phyloP scores from a whole-genome alignment of 2,797 vertebrate species.

The Centroberyx gerrardi region DNA sequence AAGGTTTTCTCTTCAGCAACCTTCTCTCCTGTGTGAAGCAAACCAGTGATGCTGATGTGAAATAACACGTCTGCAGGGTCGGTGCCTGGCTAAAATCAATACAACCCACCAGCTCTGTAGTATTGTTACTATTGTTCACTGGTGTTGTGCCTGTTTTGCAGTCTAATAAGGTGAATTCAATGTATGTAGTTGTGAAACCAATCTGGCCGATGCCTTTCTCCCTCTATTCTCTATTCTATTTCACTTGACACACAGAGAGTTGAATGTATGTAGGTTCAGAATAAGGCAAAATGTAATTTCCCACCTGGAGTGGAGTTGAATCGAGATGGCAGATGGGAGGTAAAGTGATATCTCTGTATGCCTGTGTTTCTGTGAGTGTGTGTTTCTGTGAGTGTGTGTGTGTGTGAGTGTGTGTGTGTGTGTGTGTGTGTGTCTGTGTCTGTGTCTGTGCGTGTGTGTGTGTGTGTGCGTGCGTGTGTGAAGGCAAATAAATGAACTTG shows the following conservation, averaged over 20 bases:
- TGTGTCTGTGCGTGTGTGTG: background rate
- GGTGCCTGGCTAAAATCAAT: constrained; percentile 1
- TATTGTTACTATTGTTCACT: constrained; percentile 2
- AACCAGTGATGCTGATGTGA: constrained; percentile 7
- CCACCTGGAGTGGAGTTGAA: no score
- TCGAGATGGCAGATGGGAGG: no score
- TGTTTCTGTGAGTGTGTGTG: background rate
- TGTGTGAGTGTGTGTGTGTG: no score
- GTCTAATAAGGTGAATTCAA: constrained; percentile 19
- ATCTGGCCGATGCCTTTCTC: background rate
- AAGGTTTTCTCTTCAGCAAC: no score
- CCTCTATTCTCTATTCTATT: no score
- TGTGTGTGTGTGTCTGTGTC: no score
- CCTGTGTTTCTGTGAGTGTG: background rate
- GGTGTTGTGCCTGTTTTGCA: constrained; percentile 13
- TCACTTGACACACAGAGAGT: no score
- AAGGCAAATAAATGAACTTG: no score
- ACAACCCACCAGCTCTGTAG: constrained; percentile 15
- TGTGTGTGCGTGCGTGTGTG: no score
- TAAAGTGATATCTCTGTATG: no score
- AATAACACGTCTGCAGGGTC: constrained; percentile 1
- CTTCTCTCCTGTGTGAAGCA: constrained; percentile 4
- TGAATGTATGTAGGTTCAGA: no score
- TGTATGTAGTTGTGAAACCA: background rate
- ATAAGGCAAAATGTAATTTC: no score